Conservation (phyloP, 2,113 vertebrate genomes). For the Chroicocephalus ridibundus region DNA sequence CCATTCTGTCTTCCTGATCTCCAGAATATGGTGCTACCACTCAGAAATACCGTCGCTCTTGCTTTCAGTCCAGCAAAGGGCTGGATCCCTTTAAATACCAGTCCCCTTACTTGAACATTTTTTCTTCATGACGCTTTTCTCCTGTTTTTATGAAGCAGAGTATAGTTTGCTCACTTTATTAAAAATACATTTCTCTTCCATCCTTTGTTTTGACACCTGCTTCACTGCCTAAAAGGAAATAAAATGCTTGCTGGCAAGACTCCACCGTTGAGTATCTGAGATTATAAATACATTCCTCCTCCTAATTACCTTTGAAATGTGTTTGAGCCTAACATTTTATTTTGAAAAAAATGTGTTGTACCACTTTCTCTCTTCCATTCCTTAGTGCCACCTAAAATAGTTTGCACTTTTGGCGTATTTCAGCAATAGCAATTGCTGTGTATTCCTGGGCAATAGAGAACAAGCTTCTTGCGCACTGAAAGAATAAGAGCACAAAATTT, state of each 20-base stretch:
- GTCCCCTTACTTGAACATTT: slow-evolving; percentile 63
- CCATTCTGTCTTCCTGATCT: not conserved
- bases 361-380: not conserved
- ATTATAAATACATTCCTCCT: not conserved
- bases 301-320: slow-evolving; percentile 10
- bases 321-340: not conserved
- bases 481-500: not conserved
- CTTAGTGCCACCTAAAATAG: not conserved
- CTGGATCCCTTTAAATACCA: slow-evolving; percentile 65
- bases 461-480: not conserved
- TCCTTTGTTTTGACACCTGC: slow-evolving; percentile 36
- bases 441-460: not conserved
- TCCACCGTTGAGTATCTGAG: not conserved
- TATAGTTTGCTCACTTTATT: slow-evolving; percentile 52
- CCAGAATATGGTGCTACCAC: not conserved
- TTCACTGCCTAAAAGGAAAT: slow-evolving; percentile 36
- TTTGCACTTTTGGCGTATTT: not conserved
- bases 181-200: slow-evolving; percentile 31
- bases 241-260: slow-evolving; percentile 29
- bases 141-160: slow-evolving; percentile 66
- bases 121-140: slow-evolving; percentile 61
- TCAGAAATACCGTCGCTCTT: not conserved
- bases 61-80: not conserved
- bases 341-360: not conserved
- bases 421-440: not conserved